Evolutionary conservation across 1,140 invertebrate genomes (phyloP), one percentile per base, ranked within the genome.

Genomic region (Dendrolimus kikuchii): DNA sequence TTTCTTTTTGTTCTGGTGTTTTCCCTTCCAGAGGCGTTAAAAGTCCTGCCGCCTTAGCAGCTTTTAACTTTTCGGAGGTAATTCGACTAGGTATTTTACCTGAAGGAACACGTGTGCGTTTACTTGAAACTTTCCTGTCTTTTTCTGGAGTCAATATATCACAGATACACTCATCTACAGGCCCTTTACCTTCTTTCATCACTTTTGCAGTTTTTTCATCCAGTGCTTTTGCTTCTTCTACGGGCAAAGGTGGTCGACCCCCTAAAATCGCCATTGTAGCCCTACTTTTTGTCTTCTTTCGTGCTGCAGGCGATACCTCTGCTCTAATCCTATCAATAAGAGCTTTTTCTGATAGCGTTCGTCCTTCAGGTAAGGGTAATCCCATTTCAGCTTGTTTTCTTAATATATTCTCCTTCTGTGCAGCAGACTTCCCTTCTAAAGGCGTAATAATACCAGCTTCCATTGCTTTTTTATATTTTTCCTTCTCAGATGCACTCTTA

Each of bases 331-430:
- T 58, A 4, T 10, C 7, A 23, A 68, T 51, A 38, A 68, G 51
- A 23, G 57, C 59, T 53, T 68, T 68, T 55, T 68, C 59, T 9
- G 63, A 61, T n/a, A 61, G 40, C 0, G 69, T 63, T 50, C 60
- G 49, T 6, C 63, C 69, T 60, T 63, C 60, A 4, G 70, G 70
- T 42, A 77, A 55, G 4, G 66, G 63, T 23, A 74, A 40, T 5
- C 72, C 74, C 10, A 60, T 44, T 52, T 59, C 59, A 6, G 63
- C 60, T 43, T 66, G 49, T 49, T 57, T 53, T 65, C 52, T 65
- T 7, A 79, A n/a, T 39, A 75, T 68, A 51, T 66, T 68, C 59
- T 74, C 69, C 51, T 75, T 80, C 46, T 80, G 46, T 40, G 41
- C 10, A 6, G 50, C 5, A 5, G 64, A 56, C 66, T 76, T 77